Base-by-base conservation (phyloP, 2,797 vertebrate species). In the Anguilla marmorata region DNA sequence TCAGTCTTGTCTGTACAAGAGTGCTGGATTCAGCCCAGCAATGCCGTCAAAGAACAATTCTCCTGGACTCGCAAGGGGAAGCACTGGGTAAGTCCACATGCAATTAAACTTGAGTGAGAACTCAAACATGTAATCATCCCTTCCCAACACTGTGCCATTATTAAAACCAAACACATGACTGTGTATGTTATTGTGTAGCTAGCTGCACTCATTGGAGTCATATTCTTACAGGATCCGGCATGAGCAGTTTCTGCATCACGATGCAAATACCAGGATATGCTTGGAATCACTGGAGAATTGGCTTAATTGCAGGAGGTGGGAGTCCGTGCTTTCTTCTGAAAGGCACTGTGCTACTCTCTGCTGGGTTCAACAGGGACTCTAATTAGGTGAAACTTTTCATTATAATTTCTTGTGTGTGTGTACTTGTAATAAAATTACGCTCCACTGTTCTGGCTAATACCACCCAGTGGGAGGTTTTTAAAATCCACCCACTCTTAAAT, bases 401-500 rank as follows among this genome's bases (percentile, higher is more conserved):
- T 37, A 63, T 8, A 12, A 63, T 63, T 66, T 66, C 30, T 41
- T 24, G 30, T 33, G 58, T 63, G 58, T 63, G 27, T 60, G 6
- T 60, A 85, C 41, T 45, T 24, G 5, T 37, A 37, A 85, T 37
- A 33, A 24, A 63, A 85, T 85, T 56, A 33, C 37, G 37, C 52
- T 41, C 30, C 58, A 19, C 56, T 60, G 56, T 24, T 37, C 33
- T 63, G 27, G 56, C 58, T 60, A 58, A 85, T 85, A 16, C 14
- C 12, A 33, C 83, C 30, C 54, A 41, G 52, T 41, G 33, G 84
- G 66, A 19, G 27, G 4, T 41, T 63, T 45, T 66, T 41, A 33
- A 41, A 85, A 85, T 58, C 58, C 84, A 66, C 84, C 84, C 84
- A 66, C 84, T 63, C 84, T 12, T 11, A 41, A 45, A 85, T 33